Evolutionary conservation across 2,888 invertebrate genomes (phyloP), one percentile per base, ranked within the genome.

Genomic region (Pyrgus malvae): DNA sequence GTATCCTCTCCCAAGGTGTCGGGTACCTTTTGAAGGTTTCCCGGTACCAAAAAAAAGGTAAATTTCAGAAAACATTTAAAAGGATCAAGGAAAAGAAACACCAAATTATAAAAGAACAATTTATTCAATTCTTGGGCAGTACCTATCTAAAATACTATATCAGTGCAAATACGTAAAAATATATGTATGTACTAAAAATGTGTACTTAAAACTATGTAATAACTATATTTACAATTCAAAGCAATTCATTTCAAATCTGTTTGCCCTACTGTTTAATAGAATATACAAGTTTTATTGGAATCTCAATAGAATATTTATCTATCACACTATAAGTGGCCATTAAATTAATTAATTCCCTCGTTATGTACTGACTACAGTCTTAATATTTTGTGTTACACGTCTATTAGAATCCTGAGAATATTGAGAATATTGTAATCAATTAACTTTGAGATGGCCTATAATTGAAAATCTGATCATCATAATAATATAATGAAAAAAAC

Each of bases 101-200:
- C 3, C 23, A 23, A 5, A 5, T 23, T 5, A 56, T 48, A 72
- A 71, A 74, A 74, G 71, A 79, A 76, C 74, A 73, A 72, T 80
- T 79, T 80, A 80, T 80, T 81, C 58, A 48, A 74, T 56, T 78
- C 72, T 68, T 71, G 72, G 66, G 68, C 70, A 68, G 68, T 63
- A 60, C 67, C 67, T 63, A 60, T 67, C 67, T 72, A 75, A 71
- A 72, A 72, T 72, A 76, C 68, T 72, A 48, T 42, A 50, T 76
- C 70, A 76, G 80, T 83, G 83, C 80, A 59, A 60, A 49, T 49
- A 49, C 74, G 69, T 76, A 79, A 79, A 74, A 66, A 67, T 63
- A 66, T 53, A 65, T 56, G 57, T 59, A 60, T 57, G 64, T 55
- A 64, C 61, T 29, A 29, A 62, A 62, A 63, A 61, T 51, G 63